Base-by-base conservation (phyloP, 2,797 vertebrate species). In the Diglossa cyanea region DNA sequence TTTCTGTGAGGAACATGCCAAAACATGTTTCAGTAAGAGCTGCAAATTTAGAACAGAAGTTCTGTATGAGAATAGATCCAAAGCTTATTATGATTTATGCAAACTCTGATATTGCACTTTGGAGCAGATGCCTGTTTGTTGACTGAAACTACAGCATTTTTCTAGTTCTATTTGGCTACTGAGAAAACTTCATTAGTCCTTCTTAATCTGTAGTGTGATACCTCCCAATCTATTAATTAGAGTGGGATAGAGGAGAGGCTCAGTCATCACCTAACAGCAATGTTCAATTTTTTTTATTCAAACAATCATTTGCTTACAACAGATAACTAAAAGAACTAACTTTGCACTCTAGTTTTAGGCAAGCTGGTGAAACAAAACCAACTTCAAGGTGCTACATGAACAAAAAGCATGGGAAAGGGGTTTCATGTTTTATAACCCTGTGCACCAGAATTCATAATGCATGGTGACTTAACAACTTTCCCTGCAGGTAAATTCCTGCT, bases 391-490 rank as follows among this genome's bases (percentile, higher is more conserved):
- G 60, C 44, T 51, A 12, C 20, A 17, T 20, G 37, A 82, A 74
- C 24, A 65, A 85, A 33, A 1, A 47, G 20, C 45, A 39, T 5
- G 24, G 18, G 54, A 82, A 33, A 18, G 3, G 26, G 11, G 7
- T 42, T 66, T 35, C 51, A 50, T 35, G 17, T 35, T 35, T 50
- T 14, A 26, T 31, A 57, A 40, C 7, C 35, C 42, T 25, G 7
- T 26, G 51, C 11, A 57, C 31, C 35, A 57, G 17, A 63, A 65
- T 47, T 42, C 42, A 4, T 10, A 57, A 82, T 6, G 5, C 25
- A n/a, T 16, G 45, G 86, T 93, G 85, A 96, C 89, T 96, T 92
- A 96, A 72, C 40, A 92, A 74, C 78, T 94, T 87, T 73, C 81
- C 89, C 66, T 85, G 86, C 89, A 93, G 61, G 35, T 47, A 76